A percentile compares a stretch with the other conserved stretches of the same genome.
Evolutionary conservation across 37 sponge, comb jelly and placozoan genomes (phyloP).

Genomic region (Chondrosia reniformis): DNA sequence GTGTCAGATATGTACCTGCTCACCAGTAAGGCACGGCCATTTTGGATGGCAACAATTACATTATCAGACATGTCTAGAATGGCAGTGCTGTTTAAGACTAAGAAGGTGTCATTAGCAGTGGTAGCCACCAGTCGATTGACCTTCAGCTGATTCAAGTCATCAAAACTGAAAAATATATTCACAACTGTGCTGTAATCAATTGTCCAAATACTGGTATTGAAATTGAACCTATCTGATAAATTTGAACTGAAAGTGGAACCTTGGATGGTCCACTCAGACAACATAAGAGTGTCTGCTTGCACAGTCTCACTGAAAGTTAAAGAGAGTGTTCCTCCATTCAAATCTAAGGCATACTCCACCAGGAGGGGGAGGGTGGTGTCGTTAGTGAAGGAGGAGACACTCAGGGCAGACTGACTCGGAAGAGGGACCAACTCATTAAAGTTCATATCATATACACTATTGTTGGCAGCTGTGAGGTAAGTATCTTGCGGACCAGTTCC

Average conservation of each 20-base stretch:
- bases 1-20: conserved; percentile 43
- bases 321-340: conserved; percentile 54
- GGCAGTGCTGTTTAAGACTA: conserved; percentile 35
- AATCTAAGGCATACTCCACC: conserved; percentile 50
- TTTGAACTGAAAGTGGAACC: conserved; percentile 12
- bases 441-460: conserved; percentile 62
- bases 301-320: conserved; percentile 86
- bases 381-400: conserved; percentile 30
- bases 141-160: conserved; percentile 65
- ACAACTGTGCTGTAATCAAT: conserved; percentile 30
- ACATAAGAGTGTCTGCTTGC: conserved; percentile 36
- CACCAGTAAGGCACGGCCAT: conserved; percentile 26
- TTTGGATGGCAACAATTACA: conserved; percentile 28
- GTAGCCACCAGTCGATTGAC: conserved; percentile 58
- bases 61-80: conserved; percentile 68
- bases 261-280: conserved; percentile 52
- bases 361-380: conserved; percentile 69
- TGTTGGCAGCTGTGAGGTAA: conserved; percentile 42
- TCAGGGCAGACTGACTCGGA: conserved; percentile 1
- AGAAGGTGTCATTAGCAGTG: conserved; percentile 37
- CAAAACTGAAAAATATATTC: conserved; percentile 38
- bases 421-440: conserved; percentile 51
- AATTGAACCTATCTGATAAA: conserved; percentile 20
- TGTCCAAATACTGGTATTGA: conserved; percentile 23
- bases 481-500: conserved; percentile 42